phyloP scores from a whole-genome alignment of 2,113 vertebrate species.

The Himantopus leucocephalus region DNA sequence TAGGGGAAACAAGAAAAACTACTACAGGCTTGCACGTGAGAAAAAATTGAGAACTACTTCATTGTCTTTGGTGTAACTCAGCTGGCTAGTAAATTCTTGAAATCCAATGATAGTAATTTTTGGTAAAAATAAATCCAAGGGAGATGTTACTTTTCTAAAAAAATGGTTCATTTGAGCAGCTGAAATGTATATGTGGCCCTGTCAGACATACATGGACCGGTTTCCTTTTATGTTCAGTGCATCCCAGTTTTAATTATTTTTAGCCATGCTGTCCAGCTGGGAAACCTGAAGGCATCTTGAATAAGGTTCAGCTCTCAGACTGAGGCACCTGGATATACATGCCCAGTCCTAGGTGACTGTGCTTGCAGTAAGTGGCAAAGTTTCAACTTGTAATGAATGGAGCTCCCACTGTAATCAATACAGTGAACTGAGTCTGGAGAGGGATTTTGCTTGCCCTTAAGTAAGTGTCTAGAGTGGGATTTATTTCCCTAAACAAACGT shows the following conservation, averaged over 20 bases:
- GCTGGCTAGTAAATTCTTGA: not conserved
- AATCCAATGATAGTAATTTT: not conserved
- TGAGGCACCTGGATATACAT: not conserved
- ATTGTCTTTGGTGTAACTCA: not conserved
- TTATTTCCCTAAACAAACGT: not conserved
- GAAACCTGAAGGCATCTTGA: not conserved
- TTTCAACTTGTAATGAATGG: not conserved
- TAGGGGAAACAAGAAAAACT: not conserved
- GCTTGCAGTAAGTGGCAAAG: not conserved
- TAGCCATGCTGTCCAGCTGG: not conserved
- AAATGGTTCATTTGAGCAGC: not conserved
- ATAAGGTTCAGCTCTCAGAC: not conserved
- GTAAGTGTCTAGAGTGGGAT: not conserved
- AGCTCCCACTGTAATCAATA: not conserved
- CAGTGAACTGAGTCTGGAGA: not conserved
- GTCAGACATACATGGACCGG: not conserved
- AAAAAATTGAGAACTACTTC: not conserved
- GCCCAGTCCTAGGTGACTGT: not conserved
- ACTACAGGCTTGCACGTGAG: not conserved
- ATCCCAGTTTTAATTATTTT: not conserved
- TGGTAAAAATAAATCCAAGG: not conserved
- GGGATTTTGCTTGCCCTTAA: not conserved
- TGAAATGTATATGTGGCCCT: not conserved
- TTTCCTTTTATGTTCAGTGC: not conserved
- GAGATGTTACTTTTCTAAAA: not conserved